These are phyloP conservation scores for Uromys caudimaculatus DNA, from an alignment of 2,797 vertebrate genomes.

Conservation along the genomic window DNA sequence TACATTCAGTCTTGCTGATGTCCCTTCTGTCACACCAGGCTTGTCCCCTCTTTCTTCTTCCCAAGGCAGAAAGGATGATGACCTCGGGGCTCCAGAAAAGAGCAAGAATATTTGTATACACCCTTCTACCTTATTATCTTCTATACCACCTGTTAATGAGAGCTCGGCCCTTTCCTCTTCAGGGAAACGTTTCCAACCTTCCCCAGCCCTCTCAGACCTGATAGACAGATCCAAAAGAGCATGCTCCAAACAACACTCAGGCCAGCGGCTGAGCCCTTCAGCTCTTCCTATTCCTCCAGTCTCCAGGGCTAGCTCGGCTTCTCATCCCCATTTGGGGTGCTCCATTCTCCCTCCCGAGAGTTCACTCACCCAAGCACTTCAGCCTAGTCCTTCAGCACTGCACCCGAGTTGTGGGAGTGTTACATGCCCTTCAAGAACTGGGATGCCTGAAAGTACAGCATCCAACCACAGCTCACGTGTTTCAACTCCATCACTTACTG, in stretches of 20 bases:
- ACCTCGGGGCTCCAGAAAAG: conserved; percentile 75
- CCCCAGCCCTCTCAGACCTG: conserved; percentile 72
- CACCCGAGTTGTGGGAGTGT: conserved; percentile 60
- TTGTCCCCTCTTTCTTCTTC: conserved; percentile 64
- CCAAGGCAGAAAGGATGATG: conserved; percentile 54
- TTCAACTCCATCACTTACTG: conserved; percentile 88
- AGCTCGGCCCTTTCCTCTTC: conserved; percentile 33
- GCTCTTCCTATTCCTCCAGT: neutral
- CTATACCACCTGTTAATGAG: conserved; percentile 67
- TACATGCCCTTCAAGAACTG: conserved; percentile 77
- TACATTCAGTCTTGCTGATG: neutral
- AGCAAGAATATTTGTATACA: conserved; percentile 73
- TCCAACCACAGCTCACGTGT: conserved; percentile 86
- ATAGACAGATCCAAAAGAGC: conserved; percentile 65
- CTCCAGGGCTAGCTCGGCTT: conserved; percentile 58
- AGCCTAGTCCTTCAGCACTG: conserved; percentile 61
- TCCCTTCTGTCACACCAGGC: conserved; percentile 38
- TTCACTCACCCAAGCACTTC: conserved; percentile 52
- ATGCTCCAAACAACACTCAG: neutral
- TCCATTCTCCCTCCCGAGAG: neutral
- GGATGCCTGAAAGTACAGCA: conserved; percentile 61
- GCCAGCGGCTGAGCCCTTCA: neutral
- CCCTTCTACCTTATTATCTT: conserved; percentile 78
- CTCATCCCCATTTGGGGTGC: conserved; percentile 30
- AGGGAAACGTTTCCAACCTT: conserved; percentile 75